Evolutionary conservation across 2,888 invertebrate species (phyloP), one percentile per base, ranked within the genome.

Genomic region (Lissonota sp.): DNA sequence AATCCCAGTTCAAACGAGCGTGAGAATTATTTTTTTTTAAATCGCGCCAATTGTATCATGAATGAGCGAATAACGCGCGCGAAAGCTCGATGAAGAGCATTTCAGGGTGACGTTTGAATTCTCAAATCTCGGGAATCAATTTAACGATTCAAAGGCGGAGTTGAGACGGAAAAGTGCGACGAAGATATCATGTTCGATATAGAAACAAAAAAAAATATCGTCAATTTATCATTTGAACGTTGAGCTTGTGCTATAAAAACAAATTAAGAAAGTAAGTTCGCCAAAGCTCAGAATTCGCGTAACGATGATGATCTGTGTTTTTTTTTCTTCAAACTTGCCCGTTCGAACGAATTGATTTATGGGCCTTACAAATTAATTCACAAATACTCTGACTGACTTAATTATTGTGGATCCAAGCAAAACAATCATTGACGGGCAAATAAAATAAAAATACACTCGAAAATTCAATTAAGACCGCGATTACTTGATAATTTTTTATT

Each of bases 181-280:
- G 53, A 71, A 8, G 49, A 57, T 71, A 71, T 75, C 71, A 75
- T 80, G 75, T 80, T 80, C 80, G 80, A 80, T 80, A 80, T 67
- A 67, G 62, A 26, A 26, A 26, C 26, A 26, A 1, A 26, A 26
- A 26, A 26, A 2, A 26, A 26, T 26, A 3, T 26, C 26, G 3
- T 26, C 1, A 26, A 26, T 26, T 26, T 26, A 26, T 26, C 26
- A 26, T 26, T 26, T 3, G 3, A 26, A 26, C 26, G 26, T 26
- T 26, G 1, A 2, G 26, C 26, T 26, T 26, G 26, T 26, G 26
- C 26, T 26, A 3, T 3, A 26, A 26, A 26, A 26, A 26, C 26
- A 26, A 26, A 26, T 26, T 26, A 26, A 2, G 26, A 26, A 26
- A 26, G 26, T 26, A 26, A 26, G 26, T 26, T 26, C 26, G 3